A percentile compares a stretch with the other conserved stretches of the same genome.
Evolutionary conservation across 2,113 vertebrate species (phyloP).

Genomic region (Ursus arctos): DNA sequence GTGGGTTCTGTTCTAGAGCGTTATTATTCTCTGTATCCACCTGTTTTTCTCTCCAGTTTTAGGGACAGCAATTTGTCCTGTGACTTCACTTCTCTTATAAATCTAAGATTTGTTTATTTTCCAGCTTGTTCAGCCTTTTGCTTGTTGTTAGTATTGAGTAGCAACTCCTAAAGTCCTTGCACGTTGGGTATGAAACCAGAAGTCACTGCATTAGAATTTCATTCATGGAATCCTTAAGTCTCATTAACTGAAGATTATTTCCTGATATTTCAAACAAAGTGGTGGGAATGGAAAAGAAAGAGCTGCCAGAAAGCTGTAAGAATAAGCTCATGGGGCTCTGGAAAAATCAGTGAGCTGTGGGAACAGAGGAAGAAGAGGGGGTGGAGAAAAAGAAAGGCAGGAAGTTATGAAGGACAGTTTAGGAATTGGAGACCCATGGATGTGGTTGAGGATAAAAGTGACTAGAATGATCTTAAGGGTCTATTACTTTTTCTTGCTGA

Average conservation of each 20-base stretch:
- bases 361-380: not conserved
- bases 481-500: slow-evolving; percentile 39
- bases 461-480: not conserved
- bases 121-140: not conserved
- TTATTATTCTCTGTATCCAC: not conserved
- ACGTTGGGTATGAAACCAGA: not conserved
- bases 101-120: not conserved
- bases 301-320: not conserved
- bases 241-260: slow-evolving; percentile 19
- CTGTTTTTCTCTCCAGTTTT: not conserved
- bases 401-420: slow-evolving; percentile 11
- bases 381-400: not conserved
- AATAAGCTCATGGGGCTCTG: not conserved
- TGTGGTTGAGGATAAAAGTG: not conserved
- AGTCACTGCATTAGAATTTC: not conserved
- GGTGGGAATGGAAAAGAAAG: not conserved
- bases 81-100: not conserved
- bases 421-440: not conserved
- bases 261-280: not conserved
- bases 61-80: not conserved
- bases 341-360: not conserved
- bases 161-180: not conserved
- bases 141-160: not conserved
- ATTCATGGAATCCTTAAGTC: not conserved
- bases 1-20: not conserved